These are phyloP conservation scores for Xanthorhoe designata DNA, from an alignment of 2,888 invertebrate species.

Conservation along the genomic window DNA sequence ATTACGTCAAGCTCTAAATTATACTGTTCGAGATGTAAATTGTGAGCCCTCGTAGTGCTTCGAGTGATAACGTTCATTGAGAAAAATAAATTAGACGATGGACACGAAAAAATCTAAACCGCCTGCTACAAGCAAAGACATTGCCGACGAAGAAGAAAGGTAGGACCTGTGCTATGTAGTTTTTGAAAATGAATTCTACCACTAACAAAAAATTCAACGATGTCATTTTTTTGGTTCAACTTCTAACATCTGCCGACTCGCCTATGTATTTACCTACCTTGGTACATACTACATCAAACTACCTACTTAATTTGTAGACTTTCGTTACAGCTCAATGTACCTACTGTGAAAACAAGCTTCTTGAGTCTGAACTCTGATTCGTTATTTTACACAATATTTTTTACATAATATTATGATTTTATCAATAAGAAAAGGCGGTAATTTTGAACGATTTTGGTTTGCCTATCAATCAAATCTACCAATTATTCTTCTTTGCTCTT, in stretches of 20 bases:
- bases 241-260: too few species aligned
- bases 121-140: slow-evolving; percentile 66
- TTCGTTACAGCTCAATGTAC: too few species aligned
- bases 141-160: slow-evolving; percentile 73
- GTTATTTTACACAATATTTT: too few species aligned
- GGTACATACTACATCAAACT: too few species aligned
- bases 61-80: not conserved
- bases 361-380: too few species aligned
- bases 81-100: slow-evolving; percentile 55
- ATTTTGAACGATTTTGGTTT: not conserved
- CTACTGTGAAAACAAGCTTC: too few species aligned
- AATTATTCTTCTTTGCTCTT: too few species aligned
- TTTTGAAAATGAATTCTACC: not conserved
- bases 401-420: too few species aligned
- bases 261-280: too few species aligned
- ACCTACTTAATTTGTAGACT: too few species aligned
- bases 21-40: slow-evolving; percentile 12
- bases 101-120: slow-evolving; percentile 62
- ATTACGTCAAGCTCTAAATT: not conserved
- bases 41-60: not conserved
- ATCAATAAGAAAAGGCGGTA: too few species aligned
- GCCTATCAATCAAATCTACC: too few species aligned
- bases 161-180: slow-evolving; percentile 34
- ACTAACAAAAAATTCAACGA: not conserved
- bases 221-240: not conserved